phyloP scores from a whole-genome alignment of 1,140 invertebrate species.

The Tenebrio molitor region DNA sequence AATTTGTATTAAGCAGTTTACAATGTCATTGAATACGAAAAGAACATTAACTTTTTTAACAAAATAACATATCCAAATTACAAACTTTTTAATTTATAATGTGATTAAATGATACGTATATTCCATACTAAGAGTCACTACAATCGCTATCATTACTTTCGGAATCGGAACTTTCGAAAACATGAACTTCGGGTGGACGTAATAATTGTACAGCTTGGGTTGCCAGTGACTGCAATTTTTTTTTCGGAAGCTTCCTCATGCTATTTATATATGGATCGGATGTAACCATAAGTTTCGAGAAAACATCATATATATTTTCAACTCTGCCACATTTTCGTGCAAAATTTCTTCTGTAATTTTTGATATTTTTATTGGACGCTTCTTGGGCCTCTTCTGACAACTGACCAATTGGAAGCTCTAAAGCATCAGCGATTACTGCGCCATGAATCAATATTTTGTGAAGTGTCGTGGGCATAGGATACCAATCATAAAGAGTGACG shows the following conservation, averaged over 20 bases:
- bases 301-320: slow-evolving; percentile 60
- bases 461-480: slow-evolving; percentile 54
- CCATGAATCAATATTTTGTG: slow-evolving; percentile 61
- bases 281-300: slow-evolving; percentile 54
- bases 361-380: slow-evolving; percentile 61
- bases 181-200: no score
- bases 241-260: background rate
- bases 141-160: no score
- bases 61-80: no score
- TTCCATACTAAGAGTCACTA: no score
- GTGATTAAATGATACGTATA: no score
- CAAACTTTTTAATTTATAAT: no score
- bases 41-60: no score
- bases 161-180: no score
- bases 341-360: slow-evolving; percentile 54
- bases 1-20: no score
- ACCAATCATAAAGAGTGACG: slow-evolving; percentile 51
- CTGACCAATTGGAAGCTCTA: slow-evolving; percentile 61
- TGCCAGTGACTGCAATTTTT: background rate
- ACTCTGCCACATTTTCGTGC: slow-evolving; percentile 58
- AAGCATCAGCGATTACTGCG: slow-evolving; percentile 53
- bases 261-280: slow-evolving; percentile 54
- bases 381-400: slow-evolving; percentile 64
- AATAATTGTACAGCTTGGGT: background rate
- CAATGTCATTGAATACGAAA: no score